Conservation (phyloP, 2,113 vertebrate genomes). For the Toxotes chatareus region DNA sequence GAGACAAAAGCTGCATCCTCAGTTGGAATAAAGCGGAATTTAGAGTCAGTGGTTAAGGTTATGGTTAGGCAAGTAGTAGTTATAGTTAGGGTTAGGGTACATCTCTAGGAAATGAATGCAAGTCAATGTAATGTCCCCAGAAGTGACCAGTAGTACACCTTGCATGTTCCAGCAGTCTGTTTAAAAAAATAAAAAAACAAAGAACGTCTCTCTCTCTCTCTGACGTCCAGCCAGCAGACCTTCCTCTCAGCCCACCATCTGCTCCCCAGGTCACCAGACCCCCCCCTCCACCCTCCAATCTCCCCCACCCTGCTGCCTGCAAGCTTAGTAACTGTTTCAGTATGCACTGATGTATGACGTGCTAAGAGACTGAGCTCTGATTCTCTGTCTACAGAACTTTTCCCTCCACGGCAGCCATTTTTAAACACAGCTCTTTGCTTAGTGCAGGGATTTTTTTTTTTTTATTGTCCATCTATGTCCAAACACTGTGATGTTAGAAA, state of each 20-base stretch:
- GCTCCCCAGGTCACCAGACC: slow-evolving; percentile 65
- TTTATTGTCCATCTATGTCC: not conserved
- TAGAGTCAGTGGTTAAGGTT: no score
- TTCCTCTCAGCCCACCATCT: slow-evolving; percentile 75
- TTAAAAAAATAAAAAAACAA: slow-evolving; percentile 56
- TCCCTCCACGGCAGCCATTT: slow-evolving; percentile 11
- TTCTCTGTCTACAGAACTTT: slow-evolving; percentile 45
- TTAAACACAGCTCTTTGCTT: slow-evolving; percentile 15
- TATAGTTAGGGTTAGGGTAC: no score
- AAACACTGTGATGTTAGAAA: not conserved
- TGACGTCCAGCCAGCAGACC: slow-evolving; percentile 70
- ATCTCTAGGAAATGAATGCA: no score
- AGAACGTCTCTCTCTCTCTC: slow-evolving; percentile 63
- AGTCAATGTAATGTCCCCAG: no score
- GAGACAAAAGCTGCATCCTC: no score
- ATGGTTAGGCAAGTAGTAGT: no score
- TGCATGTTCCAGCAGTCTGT: slow-evolving; percentile 44
- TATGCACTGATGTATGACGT: slow-evolving; percentile 70
- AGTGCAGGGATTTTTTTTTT: not conserved
- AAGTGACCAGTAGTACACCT: not conserved
- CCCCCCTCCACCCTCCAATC: not conserved
- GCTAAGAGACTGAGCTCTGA: slow-evolving; percentile 43
- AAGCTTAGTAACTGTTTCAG: slow-evolving; percentile 58
- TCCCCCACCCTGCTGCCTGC: slow-evolving; percentile 35
- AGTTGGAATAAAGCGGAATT: no score